A percentile compares a stretch with the other conserved stretches of the same genome.
These are phyloP conservation scores for Hephaestus fuliginosus DNA, from an alignment of 2,797 vertebrate genomes.

Conservation along the genomic window DNA sequence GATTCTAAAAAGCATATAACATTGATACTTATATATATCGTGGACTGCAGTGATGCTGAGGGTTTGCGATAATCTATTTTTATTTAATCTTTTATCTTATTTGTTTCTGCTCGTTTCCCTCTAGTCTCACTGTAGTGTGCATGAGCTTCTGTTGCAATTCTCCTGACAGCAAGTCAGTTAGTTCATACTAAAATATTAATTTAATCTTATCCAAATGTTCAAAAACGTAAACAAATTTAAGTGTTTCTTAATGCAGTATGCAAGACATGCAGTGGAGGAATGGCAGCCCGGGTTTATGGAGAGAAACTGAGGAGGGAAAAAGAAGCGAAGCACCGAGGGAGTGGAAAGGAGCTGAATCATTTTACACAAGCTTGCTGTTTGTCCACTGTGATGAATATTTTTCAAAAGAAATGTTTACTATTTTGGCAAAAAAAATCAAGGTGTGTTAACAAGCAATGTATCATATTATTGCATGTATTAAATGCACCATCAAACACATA, in stretches of 20 bases:
- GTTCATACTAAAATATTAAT: conserved; percentile 72
- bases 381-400: conserved; percentile 15
- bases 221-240: conserved; percentile 70
- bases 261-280: conserved; percentile 25
- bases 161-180: conserved; percentile 64
- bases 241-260: conserved; percentile 35
- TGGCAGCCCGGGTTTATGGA: conserved; percentile 25
- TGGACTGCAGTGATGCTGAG: conserved; percentile 57
- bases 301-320: conserved; percentile 5
- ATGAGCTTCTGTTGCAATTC: conserved; percentile 49
- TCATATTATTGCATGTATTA: background rate
- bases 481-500: background rate
- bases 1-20: conserved; percentile 51
- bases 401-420: background rate
- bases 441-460: background rate
- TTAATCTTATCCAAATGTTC: conserved; percentile 51
- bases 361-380: conserved; percentile 35
- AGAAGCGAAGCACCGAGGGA: background rate
- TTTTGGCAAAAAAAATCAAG: background rate
- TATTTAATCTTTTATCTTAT: too few relatives aligned
- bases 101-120: conserved; percentile 57
- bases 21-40: conserved; percentile 61
- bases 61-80: conserved; percentile 65
- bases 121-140: conserved; percentile 35
- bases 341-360: conserved; percentile 41